Conservation (phyloP, 2,113 vertebrate species). For the Microcebus lehilahytsara region DNA sequence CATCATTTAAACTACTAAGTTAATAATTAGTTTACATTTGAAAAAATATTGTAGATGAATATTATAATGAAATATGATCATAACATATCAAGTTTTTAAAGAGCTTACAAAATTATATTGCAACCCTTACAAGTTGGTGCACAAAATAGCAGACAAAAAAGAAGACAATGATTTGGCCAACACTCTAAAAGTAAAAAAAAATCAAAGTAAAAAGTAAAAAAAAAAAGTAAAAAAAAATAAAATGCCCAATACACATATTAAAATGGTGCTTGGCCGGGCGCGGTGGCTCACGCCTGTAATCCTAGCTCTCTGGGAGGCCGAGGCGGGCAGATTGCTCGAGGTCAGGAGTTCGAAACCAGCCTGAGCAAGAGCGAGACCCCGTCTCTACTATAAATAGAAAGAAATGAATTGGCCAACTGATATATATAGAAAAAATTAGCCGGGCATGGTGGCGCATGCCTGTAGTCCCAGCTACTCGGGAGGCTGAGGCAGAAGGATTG, state of each 20-base stretch:
- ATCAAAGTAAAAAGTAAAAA: not conserved
- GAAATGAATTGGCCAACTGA: no score
- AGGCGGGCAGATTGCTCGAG: no score
- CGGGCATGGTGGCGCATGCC: no score
- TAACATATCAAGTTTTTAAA: not conserved
- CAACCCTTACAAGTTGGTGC: not conserved
- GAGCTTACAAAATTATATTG: not conserved
- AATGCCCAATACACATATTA: not conserved
- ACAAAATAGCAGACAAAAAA: not conserved
- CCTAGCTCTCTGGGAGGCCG: no score
- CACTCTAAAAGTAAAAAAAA: not conserved
- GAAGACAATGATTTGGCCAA: not conserved
- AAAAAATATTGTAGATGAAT: not conserved
- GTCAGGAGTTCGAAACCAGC: no score
- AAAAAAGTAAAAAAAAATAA: not conserved
- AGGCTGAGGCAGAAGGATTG: no score
- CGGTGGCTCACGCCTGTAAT: no score
- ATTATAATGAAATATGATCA: not conserved
- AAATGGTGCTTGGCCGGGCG: no score
- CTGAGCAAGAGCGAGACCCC: no score
- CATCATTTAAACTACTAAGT: not conserved
- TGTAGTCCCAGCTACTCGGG: no score
- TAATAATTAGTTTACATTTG: not conserved
- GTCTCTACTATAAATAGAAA: no score
- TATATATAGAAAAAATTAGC: no score